phyloP scores from a whole-genome alignment of 2,113 vertebrate genomes.

The Neogale vison region DNA sequence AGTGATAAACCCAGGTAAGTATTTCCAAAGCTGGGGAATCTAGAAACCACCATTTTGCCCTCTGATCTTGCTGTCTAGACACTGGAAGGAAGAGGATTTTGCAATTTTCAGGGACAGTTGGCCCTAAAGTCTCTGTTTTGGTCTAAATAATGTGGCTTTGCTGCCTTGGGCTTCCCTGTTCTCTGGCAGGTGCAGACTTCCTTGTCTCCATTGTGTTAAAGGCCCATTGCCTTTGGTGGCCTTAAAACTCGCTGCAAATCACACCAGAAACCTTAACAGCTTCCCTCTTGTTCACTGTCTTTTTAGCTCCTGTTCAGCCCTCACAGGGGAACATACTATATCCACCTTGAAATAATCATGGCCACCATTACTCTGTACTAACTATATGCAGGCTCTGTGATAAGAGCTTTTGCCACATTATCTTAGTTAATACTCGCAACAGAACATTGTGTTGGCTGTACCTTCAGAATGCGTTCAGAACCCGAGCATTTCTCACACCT shows the following conservation, averaged over 20 bases:
- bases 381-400: background rate
- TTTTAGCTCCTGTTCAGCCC: background rate
- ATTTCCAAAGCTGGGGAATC: slow-evolving; percentile 7
- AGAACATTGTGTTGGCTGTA: background rate
- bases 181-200: background rate
- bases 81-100: background rate
- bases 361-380: background rate
- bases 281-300: background rate
- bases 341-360: background rate
- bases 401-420: background rate
- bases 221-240: background rate
- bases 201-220: background rate
- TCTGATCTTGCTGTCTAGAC: background rate
- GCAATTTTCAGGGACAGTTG: background rate
- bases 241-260: background rate
- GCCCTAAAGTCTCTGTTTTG: background rate
- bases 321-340: background rate
- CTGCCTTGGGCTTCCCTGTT: background rate
- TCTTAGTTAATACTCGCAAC: background rate
- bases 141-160: background rate
- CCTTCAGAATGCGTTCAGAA: background rate
- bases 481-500: background rate
- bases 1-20: background rate
- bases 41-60: background rate
- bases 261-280: background rate